Conservation (phyloP, 2,888 invertebrate species). For the Cheilosia vulpina region DNA sequence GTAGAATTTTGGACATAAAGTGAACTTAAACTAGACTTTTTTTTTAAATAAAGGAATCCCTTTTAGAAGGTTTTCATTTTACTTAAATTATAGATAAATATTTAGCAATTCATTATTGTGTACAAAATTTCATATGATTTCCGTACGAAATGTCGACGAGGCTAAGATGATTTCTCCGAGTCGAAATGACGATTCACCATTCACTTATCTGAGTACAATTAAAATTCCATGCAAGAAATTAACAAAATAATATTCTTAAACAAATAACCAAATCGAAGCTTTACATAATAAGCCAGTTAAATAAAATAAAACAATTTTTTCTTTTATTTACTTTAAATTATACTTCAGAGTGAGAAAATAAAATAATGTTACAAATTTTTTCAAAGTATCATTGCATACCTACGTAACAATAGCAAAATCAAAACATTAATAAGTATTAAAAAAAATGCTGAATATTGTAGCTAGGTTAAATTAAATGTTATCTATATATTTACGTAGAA, state of each 20-base stretch:
- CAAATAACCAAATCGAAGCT: not conserved
- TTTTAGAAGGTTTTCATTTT: not conserved
- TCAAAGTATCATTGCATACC: not conserved
- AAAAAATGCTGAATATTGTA: conserved; percentile 59
- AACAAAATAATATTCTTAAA: not conserved
- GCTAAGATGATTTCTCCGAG: too few relatives aligned
- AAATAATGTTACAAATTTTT: conserved; percentile 36
- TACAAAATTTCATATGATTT: not conserved
- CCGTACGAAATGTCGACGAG: too few relatives aligned
- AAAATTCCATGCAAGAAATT: not conserved
- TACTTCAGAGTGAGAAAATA: conserved; percentile 56
- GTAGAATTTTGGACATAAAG: conserved; percentile 29
- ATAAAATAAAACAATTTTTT: not conserved
- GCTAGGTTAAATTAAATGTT: conserved; percentile 57
- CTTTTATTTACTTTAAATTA: conserved; percentile 26
- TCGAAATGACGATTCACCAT: too few relatives aligned
- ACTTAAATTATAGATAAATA: not conserved
- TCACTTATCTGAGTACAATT: not conserved
- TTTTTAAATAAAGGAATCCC: not conserved
- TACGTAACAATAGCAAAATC: conserved; percentile 1
- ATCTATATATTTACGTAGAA: conserved; percentile 21
- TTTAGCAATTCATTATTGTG: not conserved
- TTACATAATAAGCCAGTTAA: conserved; percentile 29
- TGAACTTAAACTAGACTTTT: conserved; percentile 35
- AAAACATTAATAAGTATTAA: not conserved